Conservation (phyloP, 2,888 invertebrate genomes). For the Amiota minor region DNA sequence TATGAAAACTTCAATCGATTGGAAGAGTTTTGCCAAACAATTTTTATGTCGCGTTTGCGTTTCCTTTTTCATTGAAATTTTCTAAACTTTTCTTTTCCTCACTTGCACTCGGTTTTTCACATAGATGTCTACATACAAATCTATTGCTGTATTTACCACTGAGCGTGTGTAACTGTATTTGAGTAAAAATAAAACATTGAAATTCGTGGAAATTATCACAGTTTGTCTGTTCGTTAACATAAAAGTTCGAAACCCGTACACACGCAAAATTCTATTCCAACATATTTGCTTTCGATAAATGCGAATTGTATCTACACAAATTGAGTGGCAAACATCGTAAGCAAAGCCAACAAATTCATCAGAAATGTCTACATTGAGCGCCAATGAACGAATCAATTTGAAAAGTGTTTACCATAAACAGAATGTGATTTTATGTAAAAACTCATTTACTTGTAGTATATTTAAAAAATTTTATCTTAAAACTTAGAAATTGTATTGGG, state of each 20-base stretch:
- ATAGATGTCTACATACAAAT: no score
- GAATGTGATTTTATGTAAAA: no score
- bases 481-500: no score
- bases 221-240: slow-evolving; percentile 44
- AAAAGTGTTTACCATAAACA: background rate
- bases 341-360: slow-evolving; percentile 38
- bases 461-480: no score
- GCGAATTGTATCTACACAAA: slow-evolving; percentile 5
- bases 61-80: slow-evolving; percentile 11
- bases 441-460: no score
- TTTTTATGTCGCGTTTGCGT: slow-evolving; percentile 15
- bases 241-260: slow-evolving; percentile 43
- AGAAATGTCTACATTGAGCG: slow-evolving; percentile 22
- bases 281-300: background rate
- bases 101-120: no score
- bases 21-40: background rate
- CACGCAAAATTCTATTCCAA: background rate
- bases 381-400: slow-evolving; percentile 1
- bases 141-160: no score
- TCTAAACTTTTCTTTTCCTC: slow-evolving; percentile 1
- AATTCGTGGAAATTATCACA: slow-evolving; percentile 54
- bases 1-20: slow-evolving; percentile 4
- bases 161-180: background rate
- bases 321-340: background rate
- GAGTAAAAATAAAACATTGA: slow-evolving; percentile 46